Evolutionary conservation across 2,113 vertebrate genomes (phyloP), one percentile per base, ranked within the genome.

Genomic region (Desmodus rotundus): DNA sequence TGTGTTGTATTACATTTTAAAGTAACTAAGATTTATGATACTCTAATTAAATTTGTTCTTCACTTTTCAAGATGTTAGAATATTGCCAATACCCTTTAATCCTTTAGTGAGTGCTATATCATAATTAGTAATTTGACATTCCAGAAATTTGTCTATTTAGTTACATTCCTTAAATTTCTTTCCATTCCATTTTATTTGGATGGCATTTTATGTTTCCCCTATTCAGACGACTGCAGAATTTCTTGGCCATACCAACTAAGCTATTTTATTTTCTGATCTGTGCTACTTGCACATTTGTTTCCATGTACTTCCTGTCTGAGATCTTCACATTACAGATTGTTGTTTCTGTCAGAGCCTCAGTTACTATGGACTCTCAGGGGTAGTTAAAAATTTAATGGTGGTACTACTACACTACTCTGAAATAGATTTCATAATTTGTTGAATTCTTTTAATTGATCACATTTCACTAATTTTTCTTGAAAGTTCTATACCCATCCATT

Each of bases 371-470:
- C 85, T 89, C 74, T 96, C 95, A 96, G 24, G 36, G 41, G 45
- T 63, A 86, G 94, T 96, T 96, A 91, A 82, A 65, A 95, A 52
- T 96, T 97, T 94, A 85, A 96, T 96, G 56, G 78, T 95, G 81
- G 74, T 92, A 87, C 24, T 89, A 95, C 94, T 74, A 41, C 80
- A 94, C 77, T 83, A 81, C 31, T 91, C 90, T 94, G 91, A 95
- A 24, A 36, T 9, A 97, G 43, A 58, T 95, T 94, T 98, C 96
- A 91, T 68, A 52, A 93, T 97, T 96, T 96, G 61, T 96, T 96
- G 86, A 97, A 95, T 96, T 89, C 78, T 74, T 93, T 92, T 36
- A 92, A 65, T 97, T 96, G 95, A 97, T 94, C 93, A 91, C 9
- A 80, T 96, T 96, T 91, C 86, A 41, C 87, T 97, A 82, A 92